A percentile compares a stretch with the other conserved stretches of the same genome.
Evolutionary conservation across 2,113 vertebrate species (phyloP).

Genomic region (Emydura subglobosa): DNA sequence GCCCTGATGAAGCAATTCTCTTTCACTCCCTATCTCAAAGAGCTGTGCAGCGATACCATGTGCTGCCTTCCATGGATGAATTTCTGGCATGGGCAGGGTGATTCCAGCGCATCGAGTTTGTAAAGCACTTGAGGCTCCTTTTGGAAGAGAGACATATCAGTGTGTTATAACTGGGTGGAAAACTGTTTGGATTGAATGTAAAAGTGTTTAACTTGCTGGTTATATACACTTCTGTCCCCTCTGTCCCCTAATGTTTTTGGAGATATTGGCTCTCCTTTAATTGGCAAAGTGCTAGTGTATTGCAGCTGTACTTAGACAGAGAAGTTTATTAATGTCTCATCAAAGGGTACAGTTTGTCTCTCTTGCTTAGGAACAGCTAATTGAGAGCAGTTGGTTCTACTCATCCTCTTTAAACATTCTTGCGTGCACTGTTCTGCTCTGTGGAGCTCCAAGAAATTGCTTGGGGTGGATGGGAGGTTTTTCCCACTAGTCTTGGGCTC

Average conservation of each 20-base stretch:
- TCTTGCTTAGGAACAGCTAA: background rate
- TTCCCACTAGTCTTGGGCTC: background rate
- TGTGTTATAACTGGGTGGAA: background rate
- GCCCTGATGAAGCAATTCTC: background rate
- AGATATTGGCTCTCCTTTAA: background rate
- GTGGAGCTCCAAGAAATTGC: background rate
- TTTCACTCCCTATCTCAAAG: background rate
- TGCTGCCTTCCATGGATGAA: background rate
- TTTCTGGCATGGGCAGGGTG: background rate
- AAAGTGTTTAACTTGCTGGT: background rate
- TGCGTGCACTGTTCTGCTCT: background rate
- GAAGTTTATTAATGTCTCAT: background rate
- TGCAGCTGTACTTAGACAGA: background rate
- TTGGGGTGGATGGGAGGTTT: background rate
- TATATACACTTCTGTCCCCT: background rate
- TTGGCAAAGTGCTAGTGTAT: background rate
- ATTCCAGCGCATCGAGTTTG: background rate
- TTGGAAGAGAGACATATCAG: background rate
- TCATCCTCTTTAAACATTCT: constrained; percentile 5
- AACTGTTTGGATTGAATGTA: background rate
- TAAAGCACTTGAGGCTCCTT: background rate
- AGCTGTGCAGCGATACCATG: background rate
- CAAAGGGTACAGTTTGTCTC: background rate
- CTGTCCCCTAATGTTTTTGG: background rate
- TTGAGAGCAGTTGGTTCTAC: background rate